phyloP scores from a whole-genome alignment of 2,888 invertebrate genomes.

The Mechanitis messenoides region DNA sequence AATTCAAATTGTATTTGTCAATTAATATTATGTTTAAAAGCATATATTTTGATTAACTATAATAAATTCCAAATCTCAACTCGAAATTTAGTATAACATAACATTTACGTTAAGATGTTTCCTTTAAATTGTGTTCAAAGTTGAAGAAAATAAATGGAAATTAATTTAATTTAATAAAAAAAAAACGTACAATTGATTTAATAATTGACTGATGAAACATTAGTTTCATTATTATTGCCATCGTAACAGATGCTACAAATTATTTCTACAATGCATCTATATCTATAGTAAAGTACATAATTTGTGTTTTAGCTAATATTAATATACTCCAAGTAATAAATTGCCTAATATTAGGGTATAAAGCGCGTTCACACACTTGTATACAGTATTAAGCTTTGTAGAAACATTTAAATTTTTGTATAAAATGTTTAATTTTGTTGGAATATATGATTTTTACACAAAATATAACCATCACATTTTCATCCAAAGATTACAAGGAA shows the following conservation, averaged over 20 bases:
- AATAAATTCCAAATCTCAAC: too few relatives aligned
- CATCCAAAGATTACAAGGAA: slow-evolving; percentile 6
- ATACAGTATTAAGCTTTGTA: not conserved
- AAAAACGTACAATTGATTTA: slow-evolving; percentile 21
- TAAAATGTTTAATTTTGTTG: not conserved
- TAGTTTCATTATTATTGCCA: slow-evolving; percentile 39
- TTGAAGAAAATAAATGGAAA: not conserved
- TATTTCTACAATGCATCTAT: slow-evolving; percentile 13
- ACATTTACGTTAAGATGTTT: not conserved
- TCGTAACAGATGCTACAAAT: slow-evolving; percentile 28
- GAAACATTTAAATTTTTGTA: slow-evolving; percentile 1
- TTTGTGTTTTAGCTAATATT: slow-evolving; percentile 1
- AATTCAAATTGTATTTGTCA: too few relatives aligned
- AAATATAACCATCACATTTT: not conserved
- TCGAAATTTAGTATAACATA: too few relatives aligned
- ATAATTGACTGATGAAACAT: slow-evolving; percentile 48
- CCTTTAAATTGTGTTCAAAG: not conserved
- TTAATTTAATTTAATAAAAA: slow-evolving; percentile 10
- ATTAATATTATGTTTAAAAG: too few relatives aligned
- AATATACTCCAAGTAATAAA: not conserved
- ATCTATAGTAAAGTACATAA: slow-evolving; percentile 1
- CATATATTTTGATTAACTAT: too few relatives aligned
- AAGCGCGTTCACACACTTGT: not conserved
- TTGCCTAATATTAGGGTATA: not conserved
- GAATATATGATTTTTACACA: not conserved